Percentiles rank a stretch among this genome's conserved stretches.
Conservation (phyloP, 1,140 invertebrate genomes). For the Bacillus rossius region DNA sequence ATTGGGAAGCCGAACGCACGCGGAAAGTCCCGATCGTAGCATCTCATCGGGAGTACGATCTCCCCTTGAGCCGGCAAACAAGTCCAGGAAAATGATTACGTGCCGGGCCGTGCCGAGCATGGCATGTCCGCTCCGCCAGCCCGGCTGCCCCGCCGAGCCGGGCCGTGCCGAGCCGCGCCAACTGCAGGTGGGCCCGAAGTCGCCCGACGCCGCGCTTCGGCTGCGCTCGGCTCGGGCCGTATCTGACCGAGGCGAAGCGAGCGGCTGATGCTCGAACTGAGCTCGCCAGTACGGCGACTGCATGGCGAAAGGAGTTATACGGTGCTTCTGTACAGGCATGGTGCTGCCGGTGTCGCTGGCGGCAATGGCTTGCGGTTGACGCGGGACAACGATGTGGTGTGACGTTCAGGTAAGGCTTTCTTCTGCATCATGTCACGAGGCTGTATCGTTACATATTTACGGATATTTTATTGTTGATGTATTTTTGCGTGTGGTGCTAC, state of each 20-base stretch:
- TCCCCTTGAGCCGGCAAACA: background rate
- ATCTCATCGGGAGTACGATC: background rate
- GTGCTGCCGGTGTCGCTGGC: background rate
- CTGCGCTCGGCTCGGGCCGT: background rate
- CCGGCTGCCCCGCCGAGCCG: background rate
- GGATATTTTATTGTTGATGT: too few relatives aligned
- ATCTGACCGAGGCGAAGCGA: conserved; percentile 1
- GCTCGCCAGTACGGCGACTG: conserved; percentile 10
- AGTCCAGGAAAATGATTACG: conserved; percentile 2
- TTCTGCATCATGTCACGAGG: too few relatives aligned
- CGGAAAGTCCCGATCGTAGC: background rate
- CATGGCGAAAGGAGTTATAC: conserved; percentile 5
- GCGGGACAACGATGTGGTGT: conserved; percentile 10
- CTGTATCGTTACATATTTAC: too few relatives aligned
- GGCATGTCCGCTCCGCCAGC: background rate
- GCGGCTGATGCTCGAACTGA: conserved; percentile 10
- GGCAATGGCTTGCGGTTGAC: conserved; percentile 13
- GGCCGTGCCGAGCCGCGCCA: background rate
- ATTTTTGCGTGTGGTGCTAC: too few relatives aligned
- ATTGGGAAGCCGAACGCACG: conserved; percentile 9
- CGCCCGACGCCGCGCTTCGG: background rate
- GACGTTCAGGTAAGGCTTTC: conserved; percentile 15
- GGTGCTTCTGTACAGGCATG: background rate
- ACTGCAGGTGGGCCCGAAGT: conserved; percentile 3
- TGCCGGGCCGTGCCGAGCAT: conserved; percentile 2